Conservation (phyloP, 2,113 vertebrate genomes). For the Podocnemis expansa region DNA sequence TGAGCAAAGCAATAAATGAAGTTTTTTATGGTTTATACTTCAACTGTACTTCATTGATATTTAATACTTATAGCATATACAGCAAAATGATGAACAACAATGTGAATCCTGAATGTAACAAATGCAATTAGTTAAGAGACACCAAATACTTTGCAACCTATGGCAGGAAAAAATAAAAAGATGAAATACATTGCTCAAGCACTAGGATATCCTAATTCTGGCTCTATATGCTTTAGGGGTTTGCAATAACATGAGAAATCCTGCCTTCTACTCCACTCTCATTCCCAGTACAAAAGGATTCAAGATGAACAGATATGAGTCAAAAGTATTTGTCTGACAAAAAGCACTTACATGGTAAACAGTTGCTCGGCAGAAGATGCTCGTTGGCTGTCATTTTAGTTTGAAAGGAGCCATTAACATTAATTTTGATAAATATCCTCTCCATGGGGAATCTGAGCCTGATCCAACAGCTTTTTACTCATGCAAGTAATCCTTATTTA, state of each 20-base stretch:
- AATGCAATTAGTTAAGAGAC: constrained; percentile 53
- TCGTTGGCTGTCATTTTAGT: constrained; percentile 40
- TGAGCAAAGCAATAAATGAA: background rate
- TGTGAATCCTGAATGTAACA: constrained; percentile 49
- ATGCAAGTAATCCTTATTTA: constrained; percentile 29
- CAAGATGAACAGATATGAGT: constrained; percentile 18
- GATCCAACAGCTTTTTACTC: constrained; percentile 31
- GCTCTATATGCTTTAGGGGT: constrained; percentile 5
- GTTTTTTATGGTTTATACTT: constrained; percentile 16
- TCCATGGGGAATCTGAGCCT: constrained; percentile 36
- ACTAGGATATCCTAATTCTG: background rate
- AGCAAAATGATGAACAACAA: constrained; percentile 59
- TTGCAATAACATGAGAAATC: background rate
- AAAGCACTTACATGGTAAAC: constrained; percentile 21
- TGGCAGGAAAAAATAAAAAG: background rate
- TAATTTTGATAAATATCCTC: constrained; percentile 64
- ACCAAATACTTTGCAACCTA: constrained; percentile 17
- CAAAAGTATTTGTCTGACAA: constrained; percentile 31
- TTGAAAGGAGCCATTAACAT: constrained; percentile 61
- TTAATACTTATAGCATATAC: constrained; percentile 65
- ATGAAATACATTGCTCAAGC: background rate
- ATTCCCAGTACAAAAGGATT: constrained; percentile 25
- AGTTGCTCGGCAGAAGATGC: constrained; percentile 18
- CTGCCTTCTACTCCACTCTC: background rate
- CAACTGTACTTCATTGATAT: constrained; percentile 53